Percentiles rank a stretch among this genome's conserved stretches.
These are phyloP conservation scores for Diogma glabrata DNA, from an alignment of 2,888 invertebrate species.

Conservation along the genomic window DNA sequence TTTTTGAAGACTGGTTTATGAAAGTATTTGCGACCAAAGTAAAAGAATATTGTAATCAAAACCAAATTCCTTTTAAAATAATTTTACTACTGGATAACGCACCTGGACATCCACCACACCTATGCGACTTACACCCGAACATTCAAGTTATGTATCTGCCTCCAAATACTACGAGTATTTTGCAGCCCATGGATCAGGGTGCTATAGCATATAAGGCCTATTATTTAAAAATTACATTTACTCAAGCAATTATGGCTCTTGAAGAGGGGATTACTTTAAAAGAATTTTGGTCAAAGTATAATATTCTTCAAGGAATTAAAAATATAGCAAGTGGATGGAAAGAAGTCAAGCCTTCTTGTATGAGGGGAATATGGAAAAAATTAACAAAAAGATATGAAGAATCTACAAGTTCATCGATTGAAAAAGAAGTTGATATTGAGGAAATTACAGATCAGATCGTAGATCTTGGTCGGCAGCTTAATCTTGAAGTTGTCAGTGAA, in stretches of 20 bases:
- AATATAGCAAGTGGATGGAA: slow-evolving; percentile 7
- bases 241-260: slow-evolving; percentile 9
- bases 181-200: slow-evolving; percentile 5
- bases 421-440: slow-evolving; percentile 7
- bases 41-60: slow-evolving; percentile 6
- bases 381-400: slow-evolving; percentile 6
- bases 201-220: slow-evolving; percentile 5
- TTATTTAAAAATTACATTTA: slow-evolving; percentile 8
- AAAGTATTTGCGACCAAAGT: slow-evolving; percentile 4
- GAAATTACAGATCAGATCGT: slow-evolving; percentile 5
- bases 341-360: slow-evolving; percentile 8
- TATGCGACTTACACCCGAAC: slow-evolving; percentile 5
- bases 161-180: slow-evolving; percentile 6
- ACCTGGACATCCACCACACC: slow-evolving; percentile 8
- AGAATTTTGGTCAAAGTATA: slow-evolving; percentile 6
- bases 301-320: slow-evolving; percentile 8
- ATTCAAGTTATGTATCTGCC: slow-evolving; percentile 6
- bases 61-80: slow-evolving; percentile 4
- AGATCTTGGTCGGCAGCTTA: slow-evolving; percentile 4
- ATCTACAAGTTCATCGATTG: slow-evolving; percentile 7
- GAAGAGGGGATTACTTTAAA: slow-evolving; percentile 8
- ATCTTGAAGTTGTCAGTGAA: slow-evolving; percentile 3
- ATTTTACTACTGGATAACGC: slow-evolving; percentile 4
- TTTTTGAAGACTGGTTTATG: too few species aligned
- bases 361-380: slow-evolving; percentile 3